phyloP scores from a whole-genome alignment of 2,888 invertebrate genomes.

The Acronicta psi region DNA sequence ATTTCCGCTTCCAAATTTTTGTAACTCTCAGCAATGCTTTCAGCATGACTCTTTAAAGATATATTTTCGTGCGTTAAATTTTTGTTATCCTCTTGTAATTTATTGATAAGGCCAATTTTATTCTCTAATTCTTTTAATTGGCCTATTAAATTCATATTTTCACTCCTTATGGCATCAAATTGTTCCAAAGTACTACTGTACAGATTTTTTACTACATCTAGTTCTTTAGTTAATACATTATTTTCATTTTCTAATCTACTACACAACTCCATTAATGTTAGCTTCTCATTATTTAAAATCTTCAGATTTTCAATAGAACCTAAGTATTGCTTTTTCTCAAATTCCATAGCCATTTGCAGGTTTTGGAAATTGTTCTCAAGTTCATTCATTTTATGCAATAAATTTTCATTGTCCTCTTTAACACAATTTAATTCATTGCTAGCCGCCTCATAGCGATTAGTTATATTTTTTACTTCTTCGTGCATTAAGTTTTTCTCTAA shows the following conservation, averaged over 20 bases:
- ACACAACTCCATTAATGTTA: constrained; percentile 42
- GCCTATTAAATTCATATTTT: constrained; percentile 61
- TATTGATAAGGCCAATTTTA: constrained; percentile 23
- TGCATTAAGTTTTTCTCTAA: constrained; percentile 36
- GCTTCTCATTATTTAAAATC: constrained; percentile 43
- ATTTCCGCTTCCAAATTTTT: constrained; percentile 78
- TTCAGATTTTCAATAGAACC: constrained; percentile 30
- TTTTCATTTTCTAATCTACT: constrained; percentile 43
- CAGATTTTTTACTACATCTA: constrained; percentile 48
- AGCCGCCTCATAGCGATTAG: constrained; percentile 23
- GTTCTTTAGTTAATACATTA: constrained; percentile 44
- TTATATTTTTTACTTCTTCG: constrained; percentile 50
- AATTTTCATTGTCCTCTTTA: constrained; percentile 49
- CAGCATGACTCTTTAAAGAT: constrained; percentile 61
- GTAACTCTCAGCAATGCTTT: constrained; percentile 72
- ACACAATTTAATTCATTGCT: constrained; percentile 51
- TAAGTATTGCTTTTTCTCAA: constrained; percentile 42
- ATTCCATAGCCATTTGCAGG: constrained; percentile 45
- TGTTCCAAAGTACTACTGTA: constrained; percentile 42
- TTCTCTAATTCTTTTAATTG: constrained; percentile 54
- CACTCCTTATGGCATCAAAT: constrained; percentile 50
- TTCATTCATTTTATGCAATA: constrained; percentile 56
- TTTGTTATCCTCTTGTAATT: constrained; percentile 56
- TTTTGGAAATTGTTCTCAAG: constrained; percentile 56
- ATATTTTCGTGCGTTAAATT: constrained; percentile 73